Evolutionary conservation across 2,113 vertebrate species (phyloP), one percentile per base, ranked within the genome.

Genomic region (Entelurus aequoreus): DNA sequence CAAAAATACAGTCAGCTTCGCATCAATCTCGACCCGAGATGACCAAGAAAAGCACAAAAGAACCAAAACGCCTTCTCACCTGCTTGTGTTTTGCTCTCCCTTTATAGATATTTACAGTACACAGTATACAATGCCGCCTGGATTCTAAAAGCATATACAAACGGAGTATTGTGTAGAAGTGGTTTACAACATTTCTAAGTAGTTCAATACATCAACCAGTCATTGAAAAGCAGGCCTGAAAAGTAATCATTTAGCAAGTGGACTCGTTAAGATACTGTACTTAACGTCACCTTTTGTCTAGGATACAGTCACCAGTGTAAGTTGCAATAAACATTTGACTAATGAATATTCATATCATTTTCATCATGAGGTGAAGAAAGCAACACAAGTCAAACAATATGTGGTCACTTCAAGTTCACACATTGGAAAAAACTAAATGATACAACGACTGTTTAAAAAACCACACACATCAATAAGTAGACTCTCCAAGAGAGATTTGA

Each of bases 81-180:
- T 44, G 57, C 1, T 51, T 51, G n/a, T 15, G 13, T 46, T 40
- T 35, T 63, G 3, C 56, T 11, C 5, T 19, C 15, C 15, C 15
- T 4, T 28, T 51, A 54, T 48, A 6, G 1, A 6, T 65, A 16
- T 49, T 37, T 59, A 55, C 19, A 51, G 37, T 42, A 74, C 42
- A 62, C 46, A 57, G 44, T 48, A 48, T 61, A 49, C 59, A 71
- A 75, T 60, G 65, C 66, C 74, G 74, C 76, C 73, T 61, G 79
- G 76, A 73, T 55, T 84, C 84, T 82, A 87, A 75, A 83, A 72
- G 56, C 59, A 44, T 63, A 64, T 82, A 84, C 79, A 89, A 89
- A 87, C 86, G 51, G 50, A 77, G 68, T 53, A 68, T 76, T 69
- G 69, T 84, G 66, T 72, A 65, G 68, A 9, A 1, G 74, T 79